Evolutionary conservation across 2,797 vertebrate species (phyloP), one percentile per base, ranked within the genome.

Genomic region (Neopelma chrysocephalum): DNA sequence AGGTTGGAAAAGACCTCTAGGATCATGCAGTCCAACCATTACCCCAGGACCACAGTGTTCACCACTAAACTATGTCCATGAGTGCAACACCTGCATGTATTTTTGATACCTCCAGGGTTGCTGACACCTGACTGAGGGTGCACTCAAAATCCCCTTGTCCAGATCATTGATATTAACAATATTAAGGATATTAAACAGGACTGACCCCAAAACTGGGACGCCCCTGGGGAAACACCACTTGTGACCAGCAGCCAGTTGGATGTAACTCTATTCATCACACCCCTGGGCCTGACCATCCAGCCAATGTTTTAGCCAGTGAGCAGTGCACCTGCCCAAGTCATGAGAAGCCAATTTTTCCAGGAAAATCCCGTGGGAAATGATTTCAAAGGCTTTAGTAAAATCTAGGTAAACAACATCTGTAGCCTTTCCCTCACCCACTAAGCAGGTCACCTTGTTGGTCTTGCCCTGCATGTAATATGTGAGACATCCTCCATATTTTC

Each of bases 111-210:
- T n/a, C 27, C 20, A 36, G 34, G 21, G 10, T 3, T 64, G 57
- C 9, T 71, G 65, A 27, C 6, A 21, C 53, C 19, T 58, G 31
- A 10, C 4, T 23, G 15, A 69, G 27, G 2, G 11, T 2, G 0
- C 2, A 5, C 32, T 64, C 2, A 8, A 6, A 8, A 5, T 51
- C 11, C 20, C 45, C 38, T 51, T 3, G 1, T 34, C 47, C n/a
- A n/a, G 50, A 15, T 29, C 4, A 4, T 12, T 16, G 9, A 13
- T 16, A n/a, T n/a, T n/a, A n/a, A n/a, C n/a, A n/a, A n/a, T n/a
- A n/a, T n/a, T n/a, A 42, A n/a, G 47, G 8, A 5, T 3, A 12
- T 1, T 15, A 26, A 42, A 36, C 38, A 75, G 1, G 2, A 23
- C 7, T 43, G 45, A 11, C 13, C 31, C 21, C 12, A 5, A 21